Percentiles rank a stretch among this genome's conserved stretches.
These are phyloP conservation scores for Hemicordylus capensis DNA, from an alignment of 2,113 vertebrate species.

Conservation along the genomic window DNA sequence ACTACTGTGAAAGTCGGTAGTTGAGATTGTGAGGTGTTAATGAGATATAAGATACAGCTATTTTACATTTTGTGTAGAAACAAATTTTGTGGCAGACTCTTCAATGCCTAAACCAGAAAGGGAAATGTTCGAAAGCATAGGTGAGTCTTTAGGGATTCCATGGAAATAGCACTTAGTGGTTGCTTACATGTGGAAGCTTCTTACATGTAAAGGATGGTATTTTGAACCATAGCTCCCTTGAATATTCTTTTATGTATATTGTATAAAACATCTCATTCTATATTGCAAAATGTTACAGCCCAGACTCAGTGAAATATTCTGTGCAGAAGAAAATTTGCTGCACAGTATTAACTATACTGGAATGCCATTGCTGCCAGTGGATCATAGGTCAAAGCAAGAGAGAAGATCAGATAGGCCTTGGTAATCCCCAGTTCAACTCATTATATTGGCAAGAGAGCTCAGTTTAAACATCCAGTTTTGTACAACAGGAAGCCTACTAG, in stretches of 20 bases:
- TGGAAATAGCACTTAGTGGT: background rate
- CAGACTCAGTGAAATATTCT: background rate
- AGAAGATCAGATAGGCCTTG: background rate
- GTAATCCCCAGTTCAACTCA: background rate
- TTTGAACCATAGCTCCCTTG: conserved; percentile 4
- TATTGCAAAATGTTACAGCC: fast-evolving
- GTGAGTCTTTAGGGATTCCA: background rate
- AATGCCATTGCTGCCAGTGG: background rate
- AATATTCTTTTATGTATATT: background rate
- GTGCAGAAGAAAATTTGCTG: background rate
- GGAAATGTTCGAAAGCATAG: background rate
- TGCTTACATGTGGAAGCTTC: background rate
- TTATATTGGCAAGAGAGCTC: background rate
- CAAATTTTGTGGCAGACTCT: background rate
- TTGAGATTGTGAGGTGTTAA: background rate
- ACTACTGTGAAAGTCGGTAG: background rate
- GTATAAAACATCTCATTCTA: background rate
- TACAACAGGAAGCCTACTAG: background rate
- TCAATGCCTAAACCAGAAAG: background rate
- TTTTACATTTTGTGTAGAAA: background rate
- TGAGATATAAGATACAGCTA: background rate
- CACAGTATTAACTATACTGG: background rate
- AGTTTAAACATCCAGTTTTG: background rate
- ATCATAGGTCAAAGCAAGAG: background rate
- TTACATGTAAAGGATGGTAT: background rate